Evolutionary conservation across 1,140 invertebrate genomes (phyloP).

Genomic region (Drepana arcuata): DNA sequence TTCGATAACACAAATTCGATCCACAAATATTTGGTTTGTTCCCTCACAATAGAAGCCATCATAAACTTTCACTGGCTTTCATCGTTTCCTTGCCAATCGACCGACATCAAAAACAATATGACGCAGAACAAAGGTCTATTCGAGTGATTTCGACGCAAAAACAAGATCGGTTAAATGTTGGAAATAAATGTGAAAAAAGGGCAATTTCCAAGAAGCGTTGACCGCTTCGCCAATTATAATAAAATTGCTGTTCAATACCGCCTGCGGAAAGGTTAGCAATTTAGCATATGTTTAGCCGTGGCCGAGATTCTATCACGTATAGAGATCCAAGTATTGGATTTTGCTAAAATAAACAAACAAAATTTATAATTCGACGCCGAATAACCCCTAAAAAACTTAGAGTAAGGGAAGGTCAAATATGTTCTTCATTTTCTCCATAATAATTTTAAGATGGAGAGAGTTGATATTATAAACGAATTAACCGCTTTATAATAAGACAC

Average conservation of each 20-base stretch:
- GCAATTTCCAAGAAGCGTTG: constrained; percentile 57
- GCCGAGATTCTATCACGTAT: constrained; percentile 2
- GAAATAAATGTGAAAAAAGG: constrained; percentile 44
- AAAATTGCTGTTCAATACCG: constrained; percentile 60
- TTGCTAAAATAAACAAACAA: too few relatives aligned
- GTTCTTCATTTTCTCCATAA: too few relatives aligned
- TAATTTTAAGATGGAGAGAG: too few relatives aligned
- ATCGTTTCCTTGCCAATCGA: constrained; percentile 29
- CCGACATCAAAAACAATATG: constrained; percentile 51
- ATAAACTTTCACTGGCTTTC: constrained; percentile 33
- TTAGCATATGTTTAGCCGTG: constrained; percentile 34
- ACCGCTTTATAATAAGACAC: too few relatives aligned
- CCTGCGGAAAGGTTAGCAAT: constrained; percentile 42
- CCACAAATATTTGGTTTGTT: too few relatives aligned
- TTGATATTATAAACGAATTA: too few relatives aligned
- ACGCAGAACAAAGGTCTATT: constrained; percentile 52
- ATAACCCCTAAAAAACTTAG: too few relatives aligned
- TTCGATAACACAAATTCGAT: too few relatives aligned
- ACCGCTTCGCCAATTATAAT: constrained; percentile 62
- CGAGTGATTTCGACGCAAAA: constrained; percentile 47
- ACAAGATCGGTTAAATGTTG: constrained; percentile 51
- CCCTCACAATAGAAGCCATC: constrained; percentile 23
- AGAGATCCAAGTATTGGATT: too few relatives aligned
- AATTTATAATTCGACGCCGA: too few relatives aligned
- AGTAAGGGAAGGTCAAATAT: too few relatives aligned